Evolutionary conservation across 2,888 invertebrate species (phyloP).

Genomic region (Osmoderma eremita): DNA sequence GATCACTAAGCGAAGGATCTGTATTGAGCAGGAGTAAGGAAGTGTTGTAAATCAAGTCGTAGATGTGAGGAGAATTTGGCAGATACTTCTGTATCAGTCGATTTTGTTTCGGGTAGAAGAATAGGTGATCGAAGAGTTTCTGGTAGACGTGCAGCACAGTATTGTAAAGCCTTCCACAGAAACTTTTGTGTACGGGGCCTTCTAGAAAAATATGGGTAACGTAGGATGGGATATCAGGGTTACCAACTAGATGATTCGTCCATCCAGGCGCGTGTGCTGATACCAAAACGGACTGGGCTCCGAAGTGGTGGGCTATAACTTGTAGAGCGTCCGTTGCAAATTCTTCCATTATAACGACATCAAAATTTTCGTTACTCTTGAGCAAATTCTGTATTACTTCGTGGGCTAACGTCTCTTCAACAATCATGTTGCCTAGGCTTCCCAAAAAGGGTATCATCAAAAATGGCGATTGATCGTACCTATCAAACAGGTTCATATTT

Average conservation of each 20-base stretch:
- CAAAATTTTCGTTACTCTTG: constrained; percentile 58
- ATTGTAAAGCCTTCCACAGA: constrained; percentile 49
- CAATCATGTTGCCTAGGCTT: neutral
- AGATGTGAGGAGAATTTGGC: constrained; percentile 51
- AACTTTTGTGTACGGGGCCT: constrained; percentile 45
- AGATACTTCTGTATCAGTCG: constrained; percentile 53
- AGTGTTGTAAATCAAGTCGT: constrained; percentile 52
- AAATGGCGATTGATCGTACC: no score
- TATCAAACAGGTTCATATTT: no score
- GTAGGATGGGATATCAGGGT: constrained; percentile 50
- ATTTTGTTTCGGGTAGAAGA: constrained; percentile 49
- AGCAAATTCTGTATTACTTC: constrained; percentile 52
- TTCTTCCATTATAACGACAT: constrained; percentile 63
- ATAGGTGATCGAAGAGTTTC: constrained; percentile 60
- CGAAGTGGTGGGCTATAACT: constrained; percentile 59
- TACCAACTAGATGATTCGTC: constrained; percentile 51
- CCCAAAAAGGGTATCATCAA: no score
- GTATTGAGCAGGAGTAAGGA: constrained; percentile 55
- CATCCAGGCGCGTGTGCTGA: constrained; percentile 38
- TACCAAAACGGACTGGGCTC: constrained; percentile 57
- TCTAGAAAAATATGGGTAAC: constrained; percentile 45
- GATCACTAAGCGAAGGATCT: constrained; percentile 65
- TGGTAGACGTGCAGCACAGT: constrained; percentile 47
- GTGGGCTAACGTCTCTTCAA: constrained; percentile 14
- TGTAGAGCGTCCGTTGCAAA: constrained; percentile 65